A percentile compares a stretch with the other conserved stretches of the same genome.
These are phyloP conservation scores for Popillia japonica DNA, from an alignment of 1,140 invertebrate species.

Conservation along the genomic window DNA sequence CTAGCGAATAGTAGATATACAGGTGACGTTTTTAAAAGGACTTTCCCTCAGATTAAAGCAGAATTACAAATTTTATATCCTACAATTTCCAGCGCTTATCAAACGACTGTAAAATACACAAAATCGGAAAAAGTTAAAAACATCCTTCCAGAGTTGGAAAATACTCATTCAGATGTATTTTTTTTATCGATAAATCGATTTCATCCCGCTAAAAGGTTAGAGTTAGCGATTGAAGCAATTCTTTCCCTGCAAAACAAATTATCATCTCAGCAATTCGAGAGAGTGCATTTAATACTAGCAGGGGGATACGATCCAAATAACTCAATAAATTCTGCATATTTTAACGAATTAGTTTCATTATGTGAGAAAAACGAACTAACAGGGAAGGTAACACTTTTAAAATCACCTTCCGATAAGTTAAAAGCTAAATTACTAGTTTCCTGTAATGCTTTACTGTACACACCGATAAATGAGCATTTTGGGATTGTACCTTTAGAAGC, in stretches of 20 bases:
- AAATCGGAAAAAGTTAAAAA: conserved; percentile 36
- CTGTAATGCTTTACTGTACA: conserved; percentile 88
- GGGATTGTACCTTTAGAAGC: conserved; percentile 99
- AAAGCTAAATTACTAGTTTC: conserved; percentile 83
- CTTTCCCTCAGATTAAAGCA: conserved; percentile 75
- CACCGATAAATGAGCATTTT: conserved; percentile 97
- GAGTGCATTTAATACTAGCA: conserved; percentile 88
- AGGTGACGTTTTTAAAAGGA: conserved; percentile 81
- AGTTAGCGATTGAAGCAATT: conserved; percentile 83
- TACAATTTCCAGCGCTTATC: conserved; percentile 69
- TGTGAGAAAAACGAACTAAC: conserved; percentile 72
- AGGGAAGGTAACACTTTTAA: conserved; percentile 83
- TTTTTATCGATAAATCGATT: conserved; percentile 97
- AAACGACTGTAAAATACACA: conserved; percentile 45
- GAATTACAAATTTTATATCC: conserved; percentile 91
- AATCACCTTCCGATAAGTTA: conserved; percentile 84
- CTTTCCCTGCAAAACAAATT: conserved; percentile 67
- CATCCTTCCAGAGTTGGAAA: conserved; percentile 46
- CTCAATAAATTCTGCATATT: conserved; percentile 89
- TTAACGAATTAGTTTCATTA: conserved; percentile 76
- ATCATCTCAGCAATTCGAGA: conserved; percentile 67
- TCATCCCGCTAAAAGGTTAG: conserved; percentile 95
- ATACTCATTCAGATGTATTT: conserved; percentile 64
- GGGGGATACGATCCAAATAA: conserved; percentile 96
- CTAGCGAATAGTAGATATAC: conserved; percentile 97